Conservation (phyloP, 2,797 vertebrate genomes). For the Catamblyrhynchus diadema region DNA sequence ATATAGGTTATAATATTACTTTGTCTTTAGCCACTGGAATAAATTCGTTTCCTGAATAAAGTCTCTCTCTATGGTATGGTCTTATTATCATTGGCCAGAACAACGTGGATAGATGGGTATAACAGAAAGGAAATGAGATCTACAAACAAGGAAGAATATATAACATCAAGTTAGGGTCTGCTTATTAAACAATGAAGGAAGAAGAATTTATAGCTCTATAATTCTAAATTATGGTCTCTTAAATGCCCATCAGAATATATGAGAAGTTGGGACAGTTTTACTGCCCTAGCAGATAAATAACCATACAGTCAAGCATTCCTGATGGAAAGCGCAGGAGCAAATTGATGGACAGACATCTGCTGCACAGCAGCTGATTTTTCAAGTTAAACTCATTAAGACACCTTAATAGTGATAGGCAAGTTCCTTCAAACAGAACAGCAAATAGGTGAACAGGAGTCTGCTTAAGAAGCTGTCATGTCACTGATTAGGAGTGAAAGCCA, state of each 20-base stretch:
- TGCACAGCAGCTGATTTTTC: not conserved
- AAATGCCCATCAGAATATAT: constrained; percentile 30
- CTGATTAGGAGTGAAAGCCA: constrained; percentile 50
- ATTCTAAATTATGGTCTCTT: constrained; percentile 33
- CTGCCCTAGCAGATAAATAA: constrained; percentile 46
- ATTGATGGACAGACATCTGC: constrained; percentile 9
- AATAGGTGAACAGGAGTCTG: constrained; percentile 4
- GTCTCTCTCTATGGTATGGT: not conserved
- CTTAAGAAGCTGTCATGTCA: not conserved
- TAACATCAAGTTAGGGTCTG: not conserved
- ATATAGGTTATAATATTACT: not conserved
- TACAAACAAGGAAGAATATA: not conserved
- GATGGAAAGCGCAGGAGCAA: not conserved
- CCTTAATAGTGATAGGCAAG: constrained; percentile 49
- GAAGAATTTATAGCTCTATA: constrained; percentile 37
- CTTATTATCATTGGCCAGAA: not conserved
- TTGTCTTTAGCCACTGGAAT: not conserved
- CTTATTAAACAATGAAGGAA: constrained; percentile 41
- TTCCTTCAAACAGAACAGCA: not conserved
- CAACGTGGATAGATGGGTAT: not conserved
- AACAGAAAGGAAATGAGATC: constrained; percentile 7
- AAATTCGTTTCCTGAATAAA: not conserved
- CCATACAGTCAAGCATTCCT: not conserved
- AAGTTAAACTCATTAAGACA: constrained; percentile 41
- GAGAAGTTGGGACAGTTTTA: constrained; percentile 30